Percentiles rank a stretch among this genome's conserved stretches.
Evolutionary conservation across 2,888 invertebrate species (phyloP).

Genomic region (Biston stratarius): DNA sequence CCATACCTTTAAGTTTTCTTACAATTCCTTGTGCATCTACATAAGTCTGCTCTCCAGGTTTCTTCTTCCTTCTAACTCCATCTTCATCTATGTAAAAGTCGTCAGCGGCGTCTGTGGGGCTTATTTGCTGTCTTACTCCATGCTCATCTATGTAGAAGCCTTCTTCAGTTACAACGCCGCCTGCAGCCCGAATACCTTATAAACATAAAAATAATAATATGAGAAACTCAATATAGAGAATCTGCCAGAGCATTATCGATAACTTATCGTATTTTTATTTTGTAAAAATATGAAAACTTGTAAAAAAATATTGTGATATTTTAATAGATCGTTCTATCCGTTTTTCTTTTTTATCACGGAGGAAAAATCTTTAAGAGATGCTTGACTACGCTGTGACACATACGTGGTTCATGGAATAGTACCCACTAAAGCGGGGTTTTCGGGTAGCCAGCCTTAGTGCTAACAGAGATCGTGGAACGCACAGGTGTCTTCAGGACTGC

Average conservation of each 20-base stretch:
- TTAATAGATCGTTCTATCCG: too few relatives aligned
- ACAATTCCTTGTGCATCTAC: slow-evolving; percentile 1
- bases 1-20: background rate
- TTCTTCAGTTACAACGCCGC: slow-evolving; percentile 5
- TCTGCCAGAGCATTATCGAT: background rate
- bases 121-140: background rate
- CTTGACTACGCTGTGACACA: too few relatives aligned
- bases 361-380: too few relatives aligned
- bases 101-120: background rate
- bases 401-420: too few relatives aligned
- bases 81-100: slow-evolving; percentile 5
- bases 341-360: too few relatives aligned
- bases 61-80: background rate
- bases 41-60: slow-evolving; percentile 11
- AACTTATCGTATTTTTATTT: background rate
- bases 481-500: too few relatives aligned
- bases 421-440: too few relatives aligned
- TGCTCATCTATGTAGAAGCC: slow-evolving; percentile 7
- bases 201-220: background rate
- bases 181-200: slow-evolving; percentile 4
- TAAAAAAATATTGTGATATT: too few relatives aligned
- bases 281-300: too few relatives aligned
- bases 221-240: background rate
- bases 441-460: too few relatives aligned
- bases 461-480: too few relatives aligned